Conservation (phyloP, 2,797 vertebrate species). For the Pyrocephalus nanus region DNA sequence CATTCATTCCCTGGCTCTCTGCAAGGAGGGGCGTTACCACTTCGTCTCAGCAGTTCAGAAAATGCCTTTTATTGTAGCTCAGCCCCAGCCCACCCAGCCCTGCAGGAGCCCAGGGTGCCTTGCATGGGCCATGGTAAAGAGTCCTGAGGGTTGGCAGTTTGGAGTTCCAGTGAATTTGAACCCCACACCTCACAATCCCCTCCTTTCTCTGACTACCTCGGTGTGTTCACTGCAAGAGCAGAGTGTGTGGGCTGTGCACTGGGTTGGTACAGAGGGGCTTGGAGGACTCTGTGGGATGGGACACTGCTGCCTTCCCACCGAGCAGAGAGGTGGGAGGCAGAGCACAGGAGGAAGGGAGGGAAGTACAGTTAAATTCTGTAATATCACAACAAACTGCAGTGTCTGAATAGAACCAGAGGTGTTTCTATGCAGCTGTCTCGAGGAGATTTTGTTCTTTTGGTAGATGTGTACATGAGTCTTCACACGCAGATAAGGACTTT, state of each 20-base stretch:
- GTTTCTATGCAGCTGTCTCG: neutral
- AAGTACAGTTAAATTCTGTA: neutral
- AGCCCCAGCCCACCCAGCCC: neutral
- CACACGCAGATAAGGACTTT: neutral
- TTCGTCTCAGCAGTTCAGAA: neutral
- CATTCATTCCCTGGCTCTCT: neutral
- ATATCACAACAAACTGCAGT: neutral
- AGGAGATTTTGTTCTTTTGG: neutral
- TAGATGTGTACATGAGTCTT: neutral
- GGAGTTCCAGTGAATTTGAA: neutral
- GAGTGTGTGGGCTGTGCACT: neutral
- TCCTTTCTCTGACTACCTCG: neutral
- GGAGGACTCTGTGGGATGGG: neutral
- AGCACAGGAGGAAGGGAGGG: neutral
- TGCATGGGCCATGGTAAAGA: fast-evolving
- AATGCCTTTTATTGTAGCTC: neutral
- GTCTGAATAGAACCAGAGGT: neutral
- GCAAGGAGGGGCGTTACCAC: neutral
- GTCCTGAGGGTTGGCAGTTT: neutral
- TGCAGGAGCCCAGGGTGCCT: neutral
- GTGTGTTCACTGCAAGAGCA: neutral
- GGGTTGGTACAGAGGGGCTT: neutral
- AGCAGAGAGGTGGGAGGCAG: neutral
- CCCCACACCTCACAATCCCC: neutral
- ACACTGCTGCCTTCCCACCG: neutral